phyloP scores from a whole-genome alignment of 2,888 invertebrate species.

The Tachystola acroxantha region DNA sequence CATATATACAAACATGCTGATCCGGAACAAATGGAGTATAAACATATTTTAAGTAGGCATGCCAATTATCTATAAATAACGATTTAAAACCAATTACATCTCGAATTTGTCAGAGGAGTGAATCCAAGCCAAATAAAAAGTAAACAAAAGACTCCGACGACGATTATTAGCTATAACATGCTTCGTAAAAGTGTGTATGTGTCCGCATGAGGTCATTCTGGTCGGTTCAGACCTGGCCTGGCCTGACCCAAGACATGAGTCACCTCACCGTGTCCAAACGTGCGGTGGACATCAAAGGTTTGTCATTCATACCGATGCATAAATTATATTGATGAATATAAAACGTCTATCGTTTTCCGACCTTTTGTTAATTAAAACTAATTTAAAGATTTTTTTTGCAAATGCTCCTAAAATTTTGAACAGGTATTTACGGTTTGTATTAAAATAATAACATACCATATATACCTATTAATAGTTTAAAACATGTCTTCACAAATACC shows the following conservation, averaged over 20 bases:
- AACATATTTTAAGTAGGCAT: too few species aligned
- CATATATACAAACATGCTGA: too few species aligned
- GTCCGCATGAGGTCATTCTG: slow-evolving; percentile 50
- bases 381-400: neutral
- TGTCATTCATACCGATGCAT: slow-evolving; percentile 12
- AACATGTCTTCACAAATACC: too few species aligned
- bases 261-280: slow-evolving; percentile 31
- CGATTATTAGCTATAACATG: slow-evolving; percentile 26
- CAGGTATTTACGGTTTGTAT: too few species aligned
- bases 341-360: slow-evolving; percentile 1
- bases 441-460: too few species aligned
- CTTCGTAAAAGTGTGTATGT: slow-evolving; percentile 18
- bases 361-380: neutral
- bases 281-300: slow-evolving; percentile 33
- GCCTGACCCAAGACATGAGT: slow-evolving; percentile 30
- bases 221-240: slow-evolving; percentile 41
- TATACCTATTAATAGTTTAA: too few species aligned
- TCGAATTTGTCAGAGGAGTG: too few species aligned
- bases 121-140: slow-evolving; percentile 6
- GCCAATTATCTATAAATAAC: too few species aligned
- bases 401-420: too few species aligned
- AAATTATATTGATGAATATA: slow-evolving; percentile 18
- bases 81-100: too few species aligned
- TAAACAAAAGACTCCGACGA: slow-evolving; percentile 16
- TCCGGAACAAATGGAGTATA: too few species aligned